A percentile compares a stretch with the other conserved stretches of the same genome.
These are phyloP conservation scores for Stenolophus ochropezus DNA, from an alignment of 2,888 invertebrate genomes.

Conservation along the genomic window DNA sequence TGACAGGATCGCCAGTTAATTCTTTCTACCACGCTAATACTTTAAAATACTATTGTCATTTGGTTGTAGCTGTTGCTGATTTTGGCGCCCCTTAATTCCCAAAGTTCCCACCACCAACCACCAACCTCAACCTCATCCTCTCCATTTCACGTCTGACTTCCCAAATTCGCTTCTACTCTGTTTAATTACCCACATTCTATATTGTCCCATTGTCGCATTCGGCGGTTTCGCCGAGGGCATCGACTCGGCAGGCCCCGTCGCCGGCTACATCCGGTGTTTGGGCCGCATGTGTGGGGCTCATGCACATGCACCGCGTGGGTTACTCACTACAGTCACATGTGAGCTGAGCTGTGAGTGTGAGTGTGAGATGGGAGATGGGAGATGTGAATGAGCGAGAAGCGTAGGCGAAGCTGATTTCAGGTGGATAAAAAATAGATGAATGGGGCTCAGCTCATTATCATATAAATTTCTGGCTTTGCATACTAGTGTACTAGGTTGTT, in stretches of 20 bases:
- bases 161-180: too few relatives aligned
- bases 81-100: too few relatives aligned
- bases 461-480: not conserved
- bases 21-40: too few relatives aligned
- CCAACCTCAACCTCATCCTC: too few relatives aligned
- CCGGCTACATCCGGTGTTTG: slow-evolving; percentile 25
- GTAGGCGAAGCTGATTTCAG: not conserved
- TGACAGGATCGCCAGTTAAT: too few relatives aligned
- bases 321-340: too few relatives aligned
- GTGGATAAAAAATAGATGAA: not conserved
- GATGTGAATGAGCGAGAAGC: not conserved
- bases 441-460: not conserved
- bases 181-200: too few relatives aligned
- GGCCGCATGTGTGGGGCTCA: slow-evolving; percentile 28
- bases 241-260: not conserved
- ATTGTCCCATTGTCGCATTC: not conserved
- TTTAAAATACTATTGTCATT: too few relatives aligned
- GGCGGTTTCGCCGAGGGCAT: not conserved
- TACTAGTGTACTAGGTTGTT: not conserved
- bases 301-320: slow-evolving; percentile 1
- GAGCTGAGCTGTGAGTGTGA: not conserved
- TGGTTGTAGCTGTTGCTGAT: too few relatives aligned
- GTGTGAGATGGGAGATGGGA: not conserved
- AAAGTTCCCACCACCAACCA: too few relatives aligned
- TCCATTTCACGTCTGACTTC: too few relatives aligned